phyloP scores from a whole-genome alignment of 2,888 invertebrate species.

The Rhingia rostrata region DNA sequence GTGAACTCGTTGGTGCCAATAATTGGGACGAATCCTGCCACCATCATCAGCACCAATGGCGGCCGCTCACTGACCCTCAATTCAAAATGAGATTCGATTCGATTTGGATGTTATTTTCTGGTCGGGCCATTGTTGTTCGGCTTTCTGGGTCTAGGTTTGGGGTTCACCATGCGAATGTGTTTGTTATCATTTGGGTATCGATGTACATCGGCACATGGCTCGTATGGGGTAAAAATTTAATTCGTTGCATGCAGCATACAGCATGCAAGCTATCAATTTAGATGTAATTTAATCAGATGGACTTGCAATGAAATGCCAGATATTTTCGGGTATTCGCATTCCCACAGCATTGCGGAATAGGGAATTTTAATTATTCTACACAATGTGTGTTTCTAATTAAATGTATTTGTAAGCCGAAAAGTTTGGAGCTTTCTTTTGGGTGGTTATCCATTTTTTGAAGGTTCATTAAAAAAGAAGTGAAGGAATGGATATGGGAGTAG shows the following conservation, averaged over 20 bases:
- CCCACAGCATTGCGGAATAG: constrained; percentile 33
- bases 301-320: constrained; percentile 51
- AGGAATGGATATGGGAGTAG: too few relatives aligned
- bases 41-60: background rate
- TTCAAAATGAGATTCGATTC: constrained; percentile 70
- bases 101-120: constrained; percentile 60
- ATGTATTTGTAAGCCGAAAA: constrained; percentile 37
- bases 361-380: constrained; percentile 67
- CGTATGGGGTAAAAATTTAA: constrained; percentile 24
- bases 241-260: constrained; percentile 50
- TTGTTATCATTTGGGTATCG: constrained; percentile 60
- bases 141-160: constrained; percentile 60
- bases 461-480: too few relatives aligned
- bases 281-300: constrained; percentile 65
- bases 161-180: constrained; percentile 60
- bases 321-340: constrained; percentile 19
- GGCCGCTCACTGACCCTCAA: constrained; percentile 57
- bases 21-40: constrained; percentile 35
- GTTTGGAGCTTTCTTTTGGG: background rate
- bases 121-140: constrained; percentile 60
- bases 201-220: constrained; percentile 15
- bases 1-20: constrained; percentile 54
- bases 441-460: background rate
- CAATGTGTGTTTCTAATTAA: constrained; percentile 61
- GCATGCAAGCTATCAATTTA: constrained; percentile 49